phyloP scores from a whole-genome alignment of 2,797 vertebrate species.

The Centroberyx gerrardi region DNA sequence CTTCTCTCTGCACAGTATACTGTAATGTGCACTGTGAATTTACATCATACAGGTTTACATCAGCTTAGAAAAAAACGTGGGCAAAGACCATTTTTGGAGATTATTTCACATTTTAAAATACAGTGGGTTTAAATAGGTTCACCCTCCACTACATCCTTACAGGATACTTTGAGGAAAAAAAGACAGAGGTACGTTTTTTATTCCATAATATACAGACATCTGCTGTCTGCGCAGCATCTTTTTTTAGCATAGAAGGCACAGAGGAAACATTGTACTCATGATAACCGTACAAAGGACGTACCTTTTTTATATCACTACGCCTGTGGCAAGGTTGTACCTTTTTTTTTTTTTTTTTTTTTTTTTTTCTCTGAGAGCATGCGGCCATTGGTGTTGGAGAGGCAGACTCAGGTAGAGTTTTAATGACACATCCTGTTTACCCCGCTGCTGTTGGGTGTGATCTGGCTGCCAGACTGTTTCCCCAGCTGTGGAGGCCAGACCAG shows the following conservation, averaged over 20 bases:
- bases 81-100: not conserved
- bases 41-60: not conserved
- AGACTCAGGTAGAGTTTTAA: constrained; percentile 82
- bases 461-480: constrained; percentile 79
- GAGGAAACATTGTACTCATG: constrained; percentile 39
- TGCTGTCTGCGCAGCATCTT: not conserved
- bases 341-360: constrained; percentile 10
- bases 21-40: not conserved
- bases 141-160: not conserved
- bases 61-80: not conserved
- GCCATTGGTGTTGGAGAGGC: constrained; percentile 80
- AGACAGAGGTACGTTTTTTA: not conserved
- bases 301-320: constrained; percentile 29
- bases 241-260: constrained; percentile 8
- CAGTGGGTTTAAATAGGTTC: not conserved
- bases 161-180: not conserved
- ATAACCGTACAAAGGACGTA: constrained; percentile 37
- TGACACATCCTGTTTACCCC: constrained; percentile 91
- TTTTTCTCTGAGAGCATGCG: constrained; percentile 61
- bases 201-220: not conserved
- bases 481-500: constrained; percentile 74
- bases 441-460: constrained; percentile 87
- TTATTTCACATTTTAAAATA: not conserved
- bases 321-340: constrained; percentile 54
- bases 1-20: not conserved